A percentile compares a stretch with the other conserved stretches of the same genome.
Conservation (phyloP, 2,888 invertebrate genomes). For the Thymelicus acteon region DNA sequence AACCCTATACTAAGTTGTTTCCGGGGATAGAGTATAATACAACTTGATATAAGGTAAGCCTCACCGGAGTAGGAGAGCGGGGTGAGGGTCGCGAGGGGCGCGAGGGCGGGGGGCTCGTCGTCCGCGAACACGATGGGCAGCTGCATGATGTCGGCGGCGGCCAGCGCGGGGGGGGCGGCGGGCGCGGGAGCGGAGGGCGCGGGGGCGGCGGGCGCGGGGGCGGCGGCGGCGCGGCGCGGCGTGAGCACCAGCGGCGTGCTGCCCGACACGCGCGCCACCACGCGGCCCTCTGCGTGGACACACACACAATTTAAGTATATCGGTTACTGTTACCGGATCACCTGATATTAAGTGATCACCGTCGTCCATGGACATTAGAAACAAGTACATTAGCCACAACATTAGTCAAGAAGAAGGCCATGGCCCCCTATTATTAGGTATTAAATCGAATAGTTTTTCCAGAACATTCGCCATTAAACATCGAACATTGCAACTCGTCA, state of each 20-base stretch:
- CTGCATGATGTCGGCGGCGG: conserved; percentile 81
- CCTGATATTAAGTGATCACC: too few species aligned
- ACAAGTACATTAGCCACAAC: too few species aligned
- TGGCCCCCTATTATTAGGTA: too few species aligned
- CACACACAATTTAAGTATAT: not conserved
- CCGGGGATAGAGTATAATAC: too few species aligned
- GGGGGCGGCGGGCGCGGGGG: conserved; percentile 38
- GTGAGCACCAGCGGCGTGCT: conserved; percentile 58
- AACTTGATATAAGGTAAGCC: too few species aligned
- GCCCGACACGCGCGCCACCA: conserved; percentile 60
- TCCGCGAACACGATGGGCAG: conserved; percentile 87
- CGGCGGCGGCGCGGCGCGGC: conserved; percentile 50
- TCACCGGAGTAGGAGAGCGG: not conserved
- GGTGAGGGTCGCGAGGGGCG: conserved; percentile 39
- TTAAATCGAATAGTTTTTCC: too few species aligned
- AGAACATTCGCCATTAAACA: too few species aligned
- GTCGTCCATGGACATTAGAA: too few species aligned
- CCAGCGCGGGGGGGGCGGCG: conserved; percentile 39
- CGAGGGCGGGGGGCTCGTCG: conserved; percentile 61
- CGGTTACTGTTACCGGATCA: too few species aligned
- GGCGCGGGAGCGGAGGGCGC: conserved; percentile 34
- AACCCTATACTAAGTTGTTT: too few species aligned
- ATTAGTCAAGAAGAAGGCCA: too few species aligned
- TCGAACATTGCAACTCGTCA: too few species aligned
- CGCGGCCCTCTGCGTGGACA: conserved; percentile 54